Conservation (phyloP, 2,113 vertebrate genomes). For the Motacilla alba region DNA sequence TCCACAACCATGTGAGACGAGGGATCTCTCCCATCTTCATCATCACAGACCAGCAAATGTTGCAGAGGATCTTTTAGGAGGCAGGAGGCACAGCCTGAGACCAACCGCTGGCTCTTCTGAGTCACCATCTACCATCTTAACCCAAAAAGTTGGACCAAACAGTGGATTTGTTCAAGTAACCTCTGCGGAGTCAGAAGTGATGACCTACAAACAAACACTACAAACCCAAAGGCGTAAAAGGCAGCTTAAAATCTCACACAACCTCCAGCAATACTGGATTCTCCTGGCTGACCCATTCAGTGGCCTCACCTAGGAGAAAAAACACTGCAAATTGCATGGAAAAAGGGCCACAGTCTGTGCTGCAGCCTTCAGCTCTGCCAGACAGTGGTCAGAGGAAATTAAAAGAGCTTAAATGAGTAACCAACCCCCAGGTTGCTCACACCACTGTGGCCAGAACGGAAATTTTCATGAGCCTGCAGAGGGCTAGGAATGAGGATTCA, state of each 20-base stretch:
- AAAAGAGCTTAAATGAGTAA: background rate
- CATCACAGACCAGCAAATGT: background rate
- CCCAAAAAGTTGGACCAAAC: background rate
- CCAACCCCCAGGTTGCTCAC: background rate
- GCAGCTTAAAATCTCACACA: background rate
- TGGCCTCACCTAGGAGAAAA: background rate
- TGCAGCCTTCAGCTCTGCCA: background rate
- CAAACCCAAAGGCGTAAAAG: background rate
- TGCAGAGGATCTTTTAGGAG: background rate
- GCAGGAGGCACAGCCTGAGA: background rate
- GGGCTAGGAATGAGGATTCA: background rate
- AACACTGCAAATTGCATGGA: background rate
- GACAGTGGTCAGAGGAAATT: conserved; percentile 18
- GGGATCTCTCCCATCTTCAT: background rate
- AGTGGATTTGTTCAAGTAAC: background rate
- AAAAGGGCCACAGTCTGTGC: background rate
- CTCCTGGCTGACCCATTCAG: background rate
- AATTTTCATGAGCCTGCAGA: background rate
- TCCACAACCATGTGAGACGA: fast-evolving
- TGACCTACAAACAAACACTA: background rate
- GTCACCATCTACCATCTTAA: background rate
- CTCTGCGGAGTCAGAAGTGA: background rate
- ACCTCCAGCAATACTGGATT: background rate
- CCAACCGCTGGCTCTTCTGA: background rate
- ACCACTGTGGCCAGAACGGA: background rate